These are phyloP conservation scores for Notarius quadriscutis DNA, from an alignment of 2,113 vertebrate species.

Conservation along the genomic window DNA sequence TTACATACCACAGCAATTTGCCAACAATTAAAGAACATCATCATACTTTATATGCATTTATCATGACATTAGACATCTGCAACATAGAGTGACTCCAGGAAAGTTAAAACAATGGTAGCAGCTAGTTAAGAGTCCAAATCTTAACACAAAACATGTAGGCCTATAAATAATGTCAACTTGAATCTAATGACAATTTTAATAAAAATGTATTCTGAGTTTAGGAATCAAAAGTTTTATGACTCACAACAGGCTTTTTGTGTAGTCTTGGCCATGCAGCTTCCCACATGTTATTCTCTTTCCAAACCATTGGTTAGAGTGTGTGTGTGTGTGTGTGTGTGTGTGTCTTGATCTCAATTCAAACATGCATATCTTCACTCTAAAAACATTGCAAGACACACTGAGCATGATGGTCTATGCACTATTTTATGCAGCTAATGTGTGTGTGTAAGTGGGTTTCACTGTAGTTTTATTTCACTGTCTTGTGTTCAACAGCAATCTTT, in stretches of 20 bases:
- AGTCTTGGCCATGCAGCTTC: background rate
- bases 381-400: background rate
- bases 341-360: background rate
- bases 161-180: too few species aligned
- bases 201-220: too few species aligned
- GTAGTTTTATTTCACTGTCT: background rate
- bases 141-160: background rate
- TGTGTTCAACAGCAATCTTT: background rate
- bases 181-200: too few species aligned
- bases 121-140: background rate
- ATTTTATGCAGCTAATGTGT: background rate
- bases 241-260: background rate
- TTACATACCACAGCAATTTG: background rate
- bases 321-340: background rate
- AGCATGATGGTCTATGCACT: background rate
- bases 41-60: background rate
- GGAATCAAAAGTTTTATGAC: too few species aligned
- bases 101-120: background rate
- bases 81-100: background rate
- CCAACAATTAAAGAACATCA: background rate
- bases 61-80: background rate
- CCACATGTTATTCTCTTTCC: background rate
- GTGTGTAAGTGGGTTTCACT: background rate
- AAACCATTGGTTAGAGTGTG: background rate
- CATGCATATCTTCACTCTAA: background rate